Evolutionary conservation across 2,888 invertebrate genomes (phyloP).

Genomic region (Podabrus alpinus): DNA sequence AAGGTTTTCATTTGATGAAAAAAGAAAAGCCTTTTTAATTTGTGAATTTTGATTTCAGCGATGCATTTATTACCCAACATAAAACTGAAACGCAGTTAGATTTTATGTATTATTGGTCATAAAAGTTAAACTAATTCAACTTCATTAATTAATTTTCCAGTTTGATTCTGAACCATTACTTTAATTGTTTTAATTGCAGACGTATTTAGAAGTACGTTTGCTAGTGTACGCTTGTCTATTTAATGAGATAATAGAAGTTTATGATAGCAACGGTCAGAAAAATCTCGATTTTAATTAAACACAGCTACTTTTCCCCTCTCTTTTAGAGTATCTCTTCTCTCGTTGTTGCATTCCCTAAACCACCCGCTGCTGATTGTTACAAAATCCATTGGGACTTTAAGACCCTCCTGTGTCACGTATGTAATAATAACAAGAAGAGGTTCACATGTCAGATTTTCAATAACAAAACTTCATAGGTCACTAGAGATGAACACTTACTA

Average conservation of each 20-base stretch:
- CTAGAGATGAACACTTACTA: slow-evolving; percentile 4
- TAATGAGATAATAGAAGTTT: slow-evolving; percentile 29
- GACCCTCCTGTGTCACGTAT: slow-evolving; percentile 33
- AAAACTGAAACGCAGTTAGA: neutral
- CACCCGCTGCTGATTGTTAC: slow-evolving; percentile 35
- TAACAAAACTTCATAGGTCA: slow-evolving; percentile 15
- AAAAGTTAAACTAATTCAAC: neutral
- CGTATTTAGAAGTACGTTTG: neutral
- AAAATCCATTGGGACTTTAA: slow-evolving; percentile 28
- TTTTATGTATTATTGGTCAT: neutral
- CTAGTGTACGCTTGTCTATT: slow-evolving; percentile 10
- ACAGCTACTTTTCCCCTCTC: slow-evolving; percentile 14
- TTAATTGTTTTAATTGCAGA: slow-evolving; percentile 2
- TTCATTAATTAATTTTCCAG: neutral
- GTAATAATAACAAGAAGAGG: slow-evolving; percentile 33
- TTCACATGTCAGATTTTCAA: slow-evolving; percentile 35
- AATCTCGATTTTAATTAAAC: slow-evolving; percentile 32
- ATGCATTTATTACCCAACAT: neutral
- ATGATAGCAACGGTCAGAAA: slow-evolving; percentile 27
- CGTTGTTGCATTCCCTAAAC: slow-evolving; percentile 21
- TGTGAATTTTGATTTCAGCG: slow-evolving; percentile 14
- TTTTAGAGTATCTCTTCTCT: slow-evolving; percentile 15
- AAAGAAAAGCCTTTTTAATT: slow-evolving; percentile 10
- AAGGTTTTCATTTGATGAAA: slow-evolving; percentile 27
- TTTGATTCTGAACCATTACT: neutral